These are phyloP conservation scores for Upupa epops DNA, from an alignment of 2,113 vertebrate genomes.

Conservation along the genomic window DNA sequence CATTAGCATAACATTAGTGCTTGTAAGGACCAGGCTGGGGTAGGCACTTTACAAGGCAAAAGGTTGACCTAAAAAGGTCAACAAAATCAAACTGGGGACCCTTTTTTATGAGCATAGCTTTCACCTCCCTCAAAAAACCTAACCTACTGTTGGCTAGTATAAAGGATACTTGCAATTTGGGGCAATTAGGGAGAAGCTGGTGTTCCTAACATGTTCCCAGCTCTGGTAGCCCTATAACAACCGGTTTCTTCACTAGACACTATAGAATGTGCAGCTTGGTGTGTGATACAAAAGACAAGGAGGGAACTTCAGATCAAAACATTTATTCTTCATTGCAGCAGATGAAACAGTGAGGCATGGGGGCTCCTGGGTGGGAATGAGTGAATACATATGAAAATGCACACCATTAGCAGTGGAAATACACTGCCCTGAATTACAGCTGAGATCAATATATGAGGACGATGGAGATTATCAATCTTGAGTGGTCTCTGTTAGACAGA, in stretches of 20 bases:
- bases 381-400: background rate
- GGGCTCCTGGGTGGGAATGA: background rate
- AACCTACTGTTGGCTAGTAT: background rate
- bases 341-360: background rate
- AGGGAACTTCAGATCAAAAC: conserved; percentile 12
- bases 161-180: background rate
- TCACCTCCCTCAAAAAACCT: background rate
- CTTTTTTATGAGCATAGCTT: background rate
- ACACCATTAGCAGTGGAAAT: conserved; percentile 1
- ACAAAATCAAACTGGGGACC: background rate
- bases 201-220: background rate
- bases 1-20: conserved; percentile 39
- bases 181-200: background rate
- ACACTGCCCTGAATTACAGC: conserved; percentile 21
- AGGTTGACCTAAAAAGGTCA: too few species aligned
- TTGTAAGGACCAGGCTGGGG: background rate
- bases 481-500: conserved; percentile 57
- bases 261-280: background rate
- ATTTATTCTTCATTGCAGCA: conserved; percentile 43
- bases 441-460: conserved; percentile 51
- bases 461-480: conserved; percentile 65
- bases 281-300: conserved; percentile 8
- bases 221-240: background rate
- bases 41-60: background rate
- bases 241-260: background rate